phyloP scores from a whole-genome alignment of 92 coral and sea anemone species.

The Nematostella vectensis region DNA sequence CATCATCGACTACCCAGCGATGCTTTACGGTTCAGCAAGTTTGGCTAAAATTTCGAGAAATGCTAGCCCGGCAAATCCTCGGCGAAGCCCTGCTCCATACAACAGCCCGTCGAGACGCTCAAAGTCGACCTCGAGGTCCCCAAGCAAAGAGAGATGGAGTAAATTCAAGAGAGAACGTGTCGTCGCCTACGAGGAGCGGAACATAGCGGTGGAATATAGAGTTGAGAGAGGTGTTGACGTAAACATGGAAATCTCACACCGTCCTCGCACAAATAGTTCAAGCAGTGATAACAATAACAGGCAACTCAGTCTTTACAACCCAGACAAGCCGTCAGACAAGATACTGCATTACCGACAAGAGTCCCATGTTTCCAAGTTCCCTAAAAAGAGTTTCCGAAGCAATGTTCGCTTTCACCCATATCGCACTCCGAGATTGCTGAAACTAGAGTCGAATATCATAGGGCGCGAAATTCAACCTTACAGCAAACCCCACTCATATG shows the following conservation, averaged over 20 bases:
- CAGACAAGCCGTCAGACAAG: not conserved
- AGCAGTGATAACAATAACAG: not conserved
- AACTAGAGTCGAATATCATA: not conserved
- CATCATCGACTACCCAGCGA: slow-evolving; percentile 57
- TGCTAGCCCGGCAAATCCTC: not conserved
- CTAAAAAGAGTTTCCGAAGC: not conserved
- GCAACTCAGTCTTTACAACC: not conserved
- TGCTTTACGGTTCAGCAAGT: slow-evolving; percentile 72
- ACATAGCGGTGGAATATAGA: not conserved
- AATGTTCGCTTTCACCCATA: not conserved
- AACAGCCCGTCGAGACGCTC: not conserved
- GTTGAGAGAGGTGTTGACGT: slow-evolving; percentile 1
- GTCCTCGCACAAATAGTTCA: not conserved
- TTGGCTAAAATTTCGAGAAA: not conserved
- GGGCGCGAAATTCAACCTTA: not conserved
- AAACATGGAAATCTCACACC: not conserved
- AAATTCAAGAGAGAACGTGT: not conserved
- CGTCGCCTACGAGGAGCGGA: not conserved
- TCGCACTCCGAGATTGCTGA: not conserved
- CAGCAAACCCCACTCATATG: slow-evolving; percentile 1
- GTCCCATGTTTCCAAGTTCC: not conserved
- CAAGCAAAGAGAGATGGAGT: not conserved
- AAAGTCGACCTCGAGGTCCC: not conserved
- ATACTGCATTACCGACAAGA: not conserved
- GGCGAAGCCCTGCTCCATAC: not conserved